These are phyloP conservation scores for Pteronura brasiliensis DNA, from an alignment of 2,113 vertebrate species.

Conservation along the genomic window DNA sequence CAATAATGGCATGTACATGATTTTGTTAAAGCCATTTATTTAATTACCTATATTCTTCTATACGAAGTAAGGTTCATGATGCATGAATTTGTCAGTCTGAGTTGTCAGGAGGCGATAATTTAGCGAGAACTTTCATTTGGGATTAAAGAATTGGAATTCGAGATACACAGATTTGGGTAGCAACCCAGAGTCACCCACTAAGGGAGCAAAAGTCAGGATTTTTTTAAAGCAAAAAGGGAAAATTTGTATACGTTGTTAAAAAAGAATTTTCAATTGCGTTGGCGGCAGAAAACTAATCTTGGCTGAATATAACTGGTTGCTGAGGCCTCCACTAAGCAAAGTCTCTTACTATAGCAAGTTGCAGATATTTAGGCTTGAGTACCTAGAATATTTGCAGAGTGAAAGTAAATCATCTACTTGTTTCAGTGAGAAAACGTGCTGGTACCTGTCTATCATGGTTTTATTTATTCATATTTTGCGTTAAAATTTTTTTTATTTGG, in stretches of 20 bases:
- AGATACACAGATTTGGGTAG: neutral
- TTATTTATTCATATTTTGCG: neutral
- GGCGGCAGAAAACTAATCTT: neutral
- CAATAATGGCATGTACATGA: neutral
- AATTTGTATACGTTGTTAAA: neutral
- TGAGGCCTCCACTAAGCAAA: neutral
- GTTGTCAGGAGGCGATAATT: neutral
- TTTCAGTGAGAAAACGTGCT: neutral
- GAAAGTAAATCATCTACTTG: neutral
- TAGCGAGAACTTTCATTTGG: neutral
- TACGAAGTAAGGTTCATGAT: neutral
- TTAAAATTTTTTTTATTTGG: neutral
- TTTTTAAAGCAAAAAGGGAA: neutral
- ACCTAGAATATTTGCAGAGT: neutral
- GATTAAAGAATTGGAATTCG: neutral
- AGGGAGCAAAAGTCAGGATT: neutral
- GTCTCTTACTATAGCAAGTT: neutral
- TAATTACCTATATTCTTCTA: neutral
- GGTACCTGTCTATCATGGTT: neutral
- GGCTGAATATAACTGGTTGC: neutral
- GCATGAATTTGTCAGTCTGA: neutral
- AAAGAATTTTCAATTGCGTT: neutral
- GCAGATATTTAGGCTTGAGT: neutral
- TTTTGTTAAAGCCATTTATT: neutral
- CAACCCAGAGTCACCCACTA: neutral